Percentiles rank a stretch among this genome's conserved stretches.
Evolutionary conservation across 1,140 invertebrate genomes (phyloP).

Genomic region (Parasteatoda tepidariorum): DNA sequence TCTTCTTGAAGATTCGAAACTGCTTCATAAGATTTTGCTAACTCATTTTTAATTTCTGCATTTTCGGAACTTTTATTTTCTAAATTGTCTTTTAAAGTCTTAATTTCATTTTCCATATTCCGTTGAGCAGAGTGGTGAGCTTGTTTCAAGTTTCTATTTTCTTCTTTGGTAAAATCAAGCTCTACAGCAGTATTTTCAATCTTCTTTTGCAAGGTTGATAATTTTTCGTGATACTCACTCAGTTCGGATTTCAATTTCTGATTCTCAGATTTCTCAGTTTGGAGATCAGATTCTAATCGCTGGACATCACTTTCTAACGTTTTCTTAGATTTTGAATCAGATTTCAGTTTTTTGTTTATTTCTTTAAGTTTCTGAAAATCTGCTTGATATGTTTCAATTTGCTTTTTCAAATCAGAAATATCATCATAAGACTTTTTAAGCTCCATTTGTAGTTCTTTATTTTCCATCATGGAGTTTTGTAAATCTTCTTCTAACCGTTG

Average conservation of each 20-base stretch:
- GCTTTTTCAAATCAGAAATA: conserved; percentile 62
- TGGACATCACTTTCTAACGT: conserved; percentile 50
- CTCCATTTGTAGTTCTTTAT: conserved; percentile 62
- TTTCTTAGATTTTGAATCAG: conserved; percentile 51
- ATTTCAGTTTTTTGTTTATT: conserved; percentile 48
- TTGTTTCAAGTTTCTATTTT: conserved; percentile 48
- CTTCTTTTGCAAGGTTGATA: conserved; percentile 52
- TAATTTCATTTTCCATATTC: conserved; percentile 57
- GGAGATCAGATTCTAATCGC: conserved; percentile 28
- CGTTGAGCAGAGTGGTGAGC: conserved; percentile 27
- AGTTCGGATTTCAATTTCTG: conserved; percentile 47
- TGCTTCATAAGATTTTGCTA: conserved; percentile 64
- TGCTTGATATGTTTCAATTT: conserved; percentile 61
- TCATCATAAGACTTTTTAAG: conserved; percentile 64
- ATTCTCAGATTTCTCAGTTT: conserved; percentile 53
- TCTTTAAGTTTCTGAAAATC: conserved; percentile 53
- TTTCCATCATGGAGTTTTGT: conserved; percentile 43
- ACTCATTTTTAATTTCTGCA: conserved; percentile 64
- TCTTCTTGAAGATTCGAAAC: conserved; percentile 63
- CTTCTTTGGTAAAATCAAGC: conserved; percentile 46
- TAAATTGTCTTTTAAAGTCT: conserved; percentile 49
- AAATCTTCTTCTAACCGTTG: conserved; percentile 53
- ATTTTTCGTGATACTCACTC: conserved; percentile 50
- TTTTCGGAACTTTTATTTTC: conserved; percentile 63
- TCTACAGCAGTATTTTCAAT: conserved; percentile 50